Conservation (phyloP, 2,888 invertebrate genomes). For the Priapulus caudatus region DNA sequence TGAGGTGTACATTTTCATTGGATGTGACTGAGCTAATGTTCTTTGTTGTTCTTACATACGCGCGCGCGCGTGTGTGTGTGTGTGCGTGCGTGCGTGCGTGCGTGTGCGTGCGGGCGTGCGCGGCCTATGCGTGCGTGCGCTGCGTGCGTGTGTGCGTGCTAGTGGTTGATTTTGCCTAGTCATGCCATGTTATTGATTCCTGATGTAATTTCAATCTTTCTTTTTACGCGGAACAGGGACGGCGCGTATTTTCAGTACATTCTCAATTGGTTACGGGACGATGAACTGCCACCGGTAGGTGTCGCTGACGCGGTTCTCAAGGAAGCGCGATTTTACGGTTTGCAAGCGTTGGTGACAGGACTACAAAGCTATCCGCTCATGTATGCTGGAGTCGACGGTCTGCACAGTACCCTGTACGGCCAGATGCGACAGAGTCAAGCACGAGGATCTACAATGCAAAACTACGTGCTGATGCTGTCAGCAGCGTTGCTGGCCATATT, state of each 20-base stretch:
- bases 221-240: no score
- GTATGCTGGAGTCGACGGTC: not conserved
- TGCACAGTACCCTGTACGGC: not conserved
- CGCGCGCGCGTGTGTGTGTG: no score
- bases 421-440: not conserved
- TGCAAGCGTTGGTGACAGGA: not conserved
- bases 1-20: no score
- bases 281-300: not conserved
- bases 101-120: no score
- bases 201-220: no score
- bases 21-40: no score
- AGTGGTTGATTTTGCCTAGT: no score
- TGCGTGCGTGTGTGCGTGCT: no score
- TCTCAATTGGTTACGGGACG: not conserved
- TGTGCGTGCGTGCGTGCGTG: no score
- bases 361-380: not conserved
- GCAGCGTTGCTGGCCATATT: not conserved
- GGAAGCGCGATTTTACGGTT: not conserved
- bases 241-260: not conserved
- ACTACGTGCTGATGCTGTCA: not conserved
- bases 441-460: not conserved
- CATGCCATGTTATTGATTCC: no score
- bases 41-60: no score
- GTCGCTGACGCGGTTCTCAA: not conserved
- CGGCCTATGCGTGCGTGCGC: no score